These are phyloP conservation scores for Platyscapa corneri DNA, from an alignment of 1,140 invertebrate genomes.

Conservation along the genomic window DNA sequence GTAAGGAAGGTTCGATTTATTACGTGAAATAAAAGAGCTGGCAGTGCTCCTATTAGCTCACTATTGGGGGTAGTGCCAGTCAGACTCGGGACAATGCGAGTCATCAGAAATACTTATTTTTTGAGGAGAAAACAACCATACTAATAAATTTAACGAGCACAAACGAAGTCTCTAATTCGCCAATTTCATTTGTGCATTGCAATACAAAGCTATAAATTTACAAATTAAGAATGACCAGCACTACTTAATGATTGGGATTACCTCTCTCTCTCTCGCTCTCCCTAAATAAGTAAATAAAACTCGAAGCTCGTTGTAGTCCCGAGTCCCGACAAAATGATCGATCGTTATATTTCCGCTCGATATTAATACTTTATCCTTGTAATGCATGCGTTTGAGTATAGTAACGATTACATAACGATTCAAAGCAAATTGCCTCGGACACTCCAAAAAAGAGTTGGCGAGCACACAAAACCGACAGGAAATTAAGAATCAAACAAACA, in stretches of 20 bases:
- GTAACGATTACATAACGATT: not conserved
- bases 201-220: not conserved
- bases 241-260: not conserved
- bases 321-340: too few relatives aligned
- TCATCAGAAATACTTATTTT: not conserved
- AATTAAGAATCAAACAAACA: conserved; percentile 39
- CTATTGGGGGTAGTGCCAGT: not conserved
- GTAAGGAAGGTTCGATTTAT: too few relatives aligned
- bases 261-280: not conserved
- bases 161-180: not conserved
- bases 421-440: conserved; percentile 2
- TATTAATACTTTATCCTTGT: not conserved
- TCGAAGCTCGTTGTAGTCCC: not conserved
- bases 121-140: not conserved
- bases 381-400: not conserved
- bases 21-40: not conserved
- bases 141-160: not conserved
- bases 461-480: conserved; percentile 21
- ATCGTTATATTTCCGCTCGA: not conserved
- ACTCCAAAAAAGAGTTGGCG: not conserved
- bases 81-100: not conserved
- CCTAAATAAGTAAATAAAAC: not conserved
- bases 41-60: not conserved
- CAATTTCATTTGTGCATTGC: conserved; percentile 3
- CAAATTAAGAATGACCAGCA: not conserved